phyloP scores from a whole-genome alignment of 2,113 vertebrate genomes.

The Pangasianodon gigas region DNA sequence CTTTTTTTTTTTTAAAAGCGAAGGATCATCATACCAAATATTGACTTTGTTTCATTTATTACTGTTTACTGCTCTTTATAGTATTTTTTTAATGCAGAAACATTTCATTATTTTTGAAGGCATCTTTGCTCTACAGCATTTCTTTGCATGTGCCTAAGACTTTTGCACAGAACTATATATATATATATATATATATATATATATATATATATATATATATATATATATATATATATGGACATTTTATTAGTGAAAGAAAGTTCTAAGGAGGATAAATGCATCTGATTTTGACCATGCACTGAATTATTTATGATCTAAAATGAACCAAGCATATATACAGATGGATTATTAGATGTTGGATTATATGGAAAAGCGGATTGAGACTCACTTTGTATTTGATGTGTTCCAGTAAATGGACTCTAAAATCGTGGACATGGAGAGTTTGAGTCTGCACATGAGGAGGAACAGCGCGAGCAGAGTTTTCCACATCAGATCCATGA shows the following conservation, averaged over 20 bases:
- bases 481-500: slow-evolving; percentile 88
- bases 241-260: not conserved
- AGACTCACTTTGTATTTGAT: slow-evolving; percentile 79
- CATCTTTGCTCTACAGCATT: too few relatives aligned
- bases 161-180: too few relatives aligned
- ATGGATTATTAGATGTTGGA: not conserved
- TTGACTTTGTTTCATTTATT: too few relatives aligned
- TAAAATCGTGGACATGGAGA: slow-evolving; percentile 88
- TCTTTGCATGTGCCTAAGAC: too few relatives aligned
- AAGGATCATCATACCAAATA: too few relatives aligned
- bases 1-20: too few relatives aligned
- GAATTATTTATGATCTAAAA: not conserved
- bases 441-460: slow-evolving; percentile 85
- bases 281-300: not conserved
- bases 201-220: too few relatives aligned
- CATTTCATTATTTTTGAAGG: too few relatives aligned
- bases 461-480: slow-evolving; percentile 88
- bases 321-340: not conserved
- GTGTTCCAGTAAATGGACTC: slow-evolving; percentile 99
- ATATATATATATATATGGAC: too few relatives aligned
- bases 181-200: too few relatives aligned
- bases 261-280: not conserved
- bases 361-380: not conserved
- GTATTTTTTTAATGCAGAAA: too few relatives aligned
- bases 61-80: too few relatives aligned